Base-by-base conservation (phyloP, 2,888 invertebrate genomes). In the Drosophila niveifrons region DNA sequence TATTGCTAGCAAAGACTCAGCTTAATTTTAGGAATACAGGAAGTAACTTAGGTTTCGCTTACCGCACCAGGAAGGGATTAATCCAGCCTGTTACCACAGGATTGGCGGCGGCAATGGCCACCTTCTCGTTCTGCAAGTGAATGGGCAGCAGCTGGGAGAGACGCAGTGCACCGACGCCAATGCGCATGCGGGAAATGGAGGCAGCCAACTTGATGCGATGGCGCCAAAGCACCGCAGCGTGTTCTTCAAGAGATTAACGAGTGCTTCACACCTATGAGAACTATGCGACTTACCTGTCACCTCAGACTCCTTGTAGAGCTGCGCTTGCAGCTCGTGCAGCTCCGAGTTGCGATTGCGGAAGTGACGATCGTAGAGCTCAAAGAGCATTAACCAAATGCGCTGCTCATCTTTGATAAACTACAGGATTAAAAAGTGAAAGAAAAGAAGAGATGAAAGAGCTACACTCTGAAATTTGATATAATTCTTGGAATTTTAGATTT, bases 11-110 rank as follows among this genome's bases (percentile, higher is more conserved):
- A 18, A 2, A 46, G 10, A 23, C 3, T n/a, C 8, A 4, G 11
- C 1, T n/a, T n/a, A 6, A 36, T 2, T n/a, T 36, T 1, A 0
- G 6, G 18, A 13, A 29, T 2, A 1, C 1, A 1, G 0, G n/a
- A 17, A 15, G 0, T 13, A 1, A 0, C 3, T 1, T 0, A 0
- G 2, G 1, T 4, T 1, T 0, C 1, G n/a, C 71, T 75, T 91
- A 95, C 96, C 94, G 94, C 3, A 95, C 93, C 91, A 95, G 95
- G 77, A 95, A 95, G 0, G 95, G 95, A 92, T 97, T 97, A 10
- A 97, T 95, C 97, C 97, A 97, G 72, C 96, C 96, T 0, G 95
- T 95, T 1, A 96, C 94, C 0, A 94, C 93, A 29, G 92, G 92
- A 82, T 92, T 92, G 0, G 92, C 92, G 0, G 93, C 92, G 57